A percentile compares a stretch with the other conserved stretches of the same genome.
Evolutionary conservation across 2,888 invertebrate species (phyloP).

Genomic region (Imbricaverruca yamaguchii): DNA sequence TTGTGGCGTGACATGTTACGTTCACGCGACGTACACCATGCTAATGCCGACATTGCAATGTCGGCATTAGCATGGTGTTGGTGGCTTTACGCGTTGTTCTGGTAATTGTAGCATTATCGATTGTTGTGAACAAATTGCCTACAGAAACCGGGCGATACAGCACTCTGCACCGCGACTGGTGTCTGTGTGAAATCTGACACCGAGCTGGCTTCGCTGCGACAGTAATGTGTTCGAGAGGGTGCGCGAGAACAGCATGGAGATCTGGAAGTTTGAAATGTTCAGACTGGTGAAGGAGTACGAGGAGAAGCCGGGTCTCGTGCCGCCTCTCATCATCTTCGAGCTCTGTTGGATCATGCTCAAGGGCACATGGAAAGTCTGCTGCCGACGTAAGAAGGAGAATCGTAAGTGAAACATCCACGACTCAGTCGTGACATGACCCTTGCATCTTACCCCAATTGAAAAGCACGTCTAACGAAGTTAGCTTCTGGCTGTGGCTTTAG

Average conservation of each 20-base stretch:
- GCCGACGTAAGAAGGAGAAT: constrained; percentile 30
- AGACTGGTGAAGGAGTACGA: constrained; percentile 42
- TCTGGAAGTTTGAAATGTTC: constrained; percentile 45
- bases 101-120: no score
- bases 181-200: neutral
- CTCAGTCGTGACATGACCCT: neutral
- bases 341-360: constrained; percentile 29
- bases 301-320: constrained; percentile 40
- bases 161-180: neutral
- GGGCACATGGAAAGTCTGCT: constrained; percentile 30
- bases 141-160: constrained; percentile 12
- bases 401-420: constrained; percentile 24
- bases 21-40: no score
- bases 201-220: constrained; percentile 24
- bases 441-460: neutral
- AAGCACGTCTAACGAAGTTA: neutral
- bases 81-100: no score
- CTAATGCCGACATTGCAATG: no score
- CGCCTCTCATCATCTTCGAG: constrained; percentile 41
- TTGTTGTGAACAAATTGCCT: no score
- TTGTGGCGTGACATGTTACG: no score
- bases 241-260: constrained; percentile 42
- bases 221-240: constrained; percentile 44
- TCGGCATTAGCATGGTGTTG: no score
- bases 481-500: neutral